phyloP scores from a whole-genome alignment of 2,797 vertebrate genomes.

The Eurystomus glaucurus region DNA sequence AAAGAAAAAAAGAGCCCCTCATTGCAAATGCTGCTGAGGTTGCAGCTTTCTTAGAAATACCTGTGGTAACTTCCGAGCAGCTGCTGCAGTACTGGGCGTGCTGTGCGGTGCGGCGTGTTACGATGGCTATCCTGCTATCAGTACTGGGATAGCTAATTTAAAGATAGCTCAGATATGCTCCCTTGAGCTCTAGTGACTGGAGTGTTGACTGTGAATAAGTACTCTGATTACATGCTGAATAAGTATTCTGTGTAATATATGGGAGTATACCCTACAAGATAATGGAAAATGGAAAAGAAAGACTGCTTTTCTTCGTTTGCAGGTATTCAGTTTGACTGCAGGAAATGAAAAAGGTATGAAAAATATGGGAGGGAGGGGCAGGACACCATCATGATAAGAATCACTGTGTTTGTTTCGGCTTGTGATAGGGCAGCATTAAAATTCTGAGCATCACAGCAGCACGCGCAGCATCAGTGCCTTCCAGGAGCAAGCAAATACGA shows the following conservation, averaged over 20 bases:
- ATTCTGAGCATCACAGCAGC: conserved; percentile 13
- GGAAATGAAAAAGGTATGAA: conserved; percentile 37
- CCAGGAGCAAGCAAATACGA: background rate
- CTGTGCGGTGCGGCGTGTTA: background rate
- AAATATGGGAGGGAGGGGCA: background rate
- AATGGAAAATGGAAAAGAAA: conserved; percentile 38
- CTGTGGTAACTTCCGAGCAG: background rate
- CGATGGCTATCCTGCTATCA: conserved; percentile 46
- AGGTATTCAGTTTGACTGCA: background rate
- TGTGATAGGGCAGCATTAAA: background rate
- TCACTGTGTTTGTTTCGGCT: background rate
- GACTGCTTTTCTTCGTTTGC: background rate
- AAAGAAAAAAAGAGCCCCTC: no score
- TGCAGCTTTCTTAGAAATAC: background rate
- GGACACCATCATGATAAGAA: background rate
- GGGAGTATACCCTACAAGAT: background rate
- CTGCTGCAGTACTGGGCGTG: background rate
- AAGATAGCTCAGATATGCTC: conserved; percentile 55
- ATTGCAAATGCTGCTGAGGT: background rate
- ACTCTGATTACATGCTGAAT: conserved; percentile 44
- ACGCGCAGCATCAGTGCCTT: accelerated
- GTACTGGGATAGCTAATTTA: conserved; percentile 28
- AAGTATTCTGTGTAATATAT: conserved; percentile 25
- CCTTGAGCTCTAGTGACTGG: conserved; percentile 9
- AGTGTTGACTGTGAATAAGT: conserved; percentile 55